Evolutionary conservation across 2,888 invertebrate species (phyloP).

Genomic region (Cataglyphis livida): DNA sequence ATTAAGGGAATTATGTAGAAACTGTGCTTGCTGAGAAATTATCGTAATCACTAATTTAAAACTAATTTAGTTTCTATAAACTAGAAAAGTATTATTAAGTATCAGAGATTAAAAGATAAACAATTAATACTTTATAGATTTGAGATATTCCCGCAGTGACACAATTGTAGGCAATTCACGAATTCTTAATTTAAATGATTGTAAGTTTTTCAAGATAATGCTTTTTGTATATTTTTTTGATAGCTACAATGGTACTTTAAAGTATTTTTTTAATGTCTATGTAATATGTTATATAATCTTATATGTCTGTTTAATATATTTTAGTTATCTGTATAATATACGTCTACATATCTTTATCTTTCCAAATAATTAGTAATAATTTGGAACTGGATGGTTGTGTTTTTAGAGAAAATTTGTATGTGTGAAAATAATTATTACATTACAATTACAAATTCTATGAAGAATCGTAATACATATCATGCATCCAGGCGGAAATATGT

Average conservation of each 20-base stretch:
- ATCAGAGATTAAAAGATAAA: neutral
- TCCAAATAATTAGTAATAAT: neutral
- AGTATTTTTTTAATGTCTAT: neutral
- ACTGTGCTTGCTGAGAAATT: slow-evolving; percentile 11
- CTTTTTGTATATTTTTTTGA: neutral
- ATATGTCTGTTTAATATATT: neutral
- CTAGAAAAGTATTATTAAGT: neutral
- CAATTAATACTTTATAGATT: neutral
- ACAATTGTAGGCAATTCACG: neutral
- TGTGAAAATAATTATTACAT: slow-evolving; percentile 5
- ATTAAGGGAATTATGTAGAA: slow-evolving; percentile 17
- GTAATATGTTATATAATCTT: no score
- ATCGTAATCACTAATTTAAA: slow-evolving; percentile 1
- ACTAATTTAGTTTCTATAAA: slow-evolving; percentile 1
- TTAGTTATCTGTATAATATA: neutral
- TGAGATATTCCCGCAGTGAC: neutral
- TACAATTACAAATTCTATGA: neutral
- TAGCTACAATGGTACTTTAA: neutral
- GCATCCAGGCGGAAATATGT: neutral
- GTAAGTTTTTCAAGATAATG: neutral
- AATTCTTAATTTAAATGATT: neutral
- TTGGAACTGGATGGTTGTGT: neutral
- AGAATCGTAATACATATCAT: neutral
- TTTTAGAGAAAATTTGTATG: neutral
- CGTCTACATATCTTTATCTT: neutral